Evolutionary conservation across 2,113 vertebrate genomes (phyloP), one percentile per base, ranked within the genome.

Genomic region (Entosphenus tridentatus): DNA sequence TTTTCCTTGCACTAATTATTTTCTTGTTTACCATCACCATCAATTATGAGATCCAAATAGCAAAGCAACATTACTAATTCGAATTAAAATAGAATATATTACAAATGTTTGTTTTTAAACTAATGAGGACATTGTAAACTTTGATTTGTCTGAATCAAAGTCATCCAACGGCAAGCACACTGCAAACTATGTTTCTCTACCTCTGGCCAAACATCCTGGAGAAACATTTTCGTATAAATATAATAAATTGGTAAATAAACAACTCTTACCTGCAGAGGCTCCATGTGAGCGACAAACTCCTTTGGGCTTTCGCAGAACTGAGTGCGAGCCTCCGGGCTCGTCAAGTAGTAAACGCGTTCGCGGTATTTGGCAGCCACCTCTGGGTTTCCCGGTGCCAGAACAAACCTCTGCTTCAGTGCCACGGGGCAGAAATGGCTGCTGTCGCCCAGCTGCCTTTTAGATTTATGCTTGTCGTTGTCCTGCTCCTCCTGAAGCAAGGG

Each of bases 381-480:
- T 3, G 74, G 55, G 2, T 57, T 76, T 73, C 86, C 84, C 55
- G 87, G 87, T 13, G 73, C 74, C 56, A 98, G 82, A 39, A 86
- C 71, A 56, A 82, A 83, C 9, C 79, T 77, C 70, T 83, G 84
- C 76, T 87, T 87, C 72, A 96, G 79, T 74, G 78, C 79, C 73
- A 95, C 89, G 3, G 92, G 87, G 73, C 93, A 98, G 72, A 87
- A 96, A 74, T 89, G 80, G 18, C 79, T 82, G 55, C 87, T 83
- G 57, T 95, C 88, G 57, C 91, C 92, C 70, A 89, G 74, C 14
- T 80, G 76, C 67, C 84, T 86, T 74, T 76, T 76, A 77, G 62
- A 74, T 71, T 3, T 82, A 69, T 72, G 81, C 75, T 81, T 78
- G 67, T 73, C 76, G 67, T 3, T 1, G 74, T 57, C 72, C 6